Base-by-base conservation (phyloP, 53 echinoderm and acorn worm species). In the Henricia sp. region DNA sequence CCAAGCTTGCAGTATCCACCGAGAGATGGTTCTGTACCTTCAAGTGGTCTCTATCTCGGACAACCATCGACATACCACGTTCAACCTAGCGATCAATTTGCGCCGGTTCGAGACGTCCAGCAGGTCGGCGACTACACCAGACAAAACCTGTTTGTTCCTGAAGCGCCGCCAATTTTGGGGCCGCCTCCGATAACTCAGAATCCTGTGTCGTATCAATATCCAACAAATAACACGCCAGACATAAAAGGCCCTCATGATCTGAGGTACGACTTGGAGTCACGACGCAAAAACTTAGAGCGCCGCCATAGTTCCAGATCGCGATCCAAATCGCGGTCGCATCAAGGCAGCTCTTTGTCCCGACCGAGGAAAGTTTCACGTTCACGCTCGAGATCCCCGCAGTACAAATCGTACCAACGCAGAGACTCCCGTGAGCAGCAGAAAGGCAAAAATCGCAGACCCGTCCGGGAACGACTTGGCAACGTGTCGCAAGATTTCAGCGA, bases 401-500 rank as follows among this genome's bases (percentile, higher is more conserved):
- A 77, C 77, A 89, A 75, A 39, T 76, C 54, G 3, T 67, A 67
- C 66, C 43, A 52, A 13, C 69, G 27, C 19, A 40, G 84, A 0
- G 37, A 58, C 11, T 74, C 84, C 3, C 52, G 37, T 0, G 83
- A 83, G 52, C 23, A 44, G 0, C 44, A 63, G 53, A 65, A 55
- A 24, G 70, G 76, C 1, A 40, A 62, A 32, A 91, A 95, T 30
- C 84, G 95, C 32, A 83, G 91, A 71, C 95, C 95, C 3, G 90
- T 95, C 24, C 82, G 89, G 40, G 95, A 95, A 70, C 73, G 95
- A 64, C 89, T 95, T 19, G 95, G 95, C 6, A 72, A 74, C 30
- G 3, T 84, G 0, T 40, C 63, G 8, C 44, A 63, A 80, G 20
- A 37, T 4, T 30, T 50, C 2, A 36, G 46, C 46, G 50, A 63